Conservation (phyloP, 2,797 vertebrate species). For the Denticeps clupeoides region DNA sequence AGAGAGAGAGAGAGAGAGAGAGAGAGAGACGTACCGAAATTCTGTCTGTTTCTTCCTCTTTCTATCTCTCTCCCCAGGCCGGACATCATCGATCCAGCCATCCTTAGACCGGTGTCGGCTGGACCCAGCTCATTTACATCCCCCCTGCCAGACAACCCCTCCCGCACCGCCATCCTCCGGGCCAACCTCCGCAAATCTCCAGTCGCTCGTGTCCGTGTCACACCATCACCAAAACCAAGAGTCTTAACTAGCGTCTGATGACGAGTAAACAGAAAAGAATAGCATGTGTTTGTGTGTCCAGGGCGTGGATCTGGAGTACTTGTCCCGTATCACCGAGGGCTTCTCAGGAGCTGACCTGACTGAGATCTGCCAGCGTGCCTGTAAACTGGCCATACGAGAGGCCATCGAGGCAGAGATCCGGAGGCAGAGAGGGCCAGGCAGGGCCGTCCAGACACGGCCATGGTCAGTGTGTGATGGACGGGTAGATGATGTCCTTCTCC, state of each 20-base stretch:
- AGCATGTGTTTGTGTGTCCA: slow-evolving; percentile 15
- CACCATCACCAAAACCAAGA: neutral
- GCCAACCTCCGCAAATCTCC: slow-evolving; percentile 48
- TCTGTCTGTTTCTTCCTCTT: neutral
- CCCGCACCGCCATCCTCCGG: slow-evolving; percentile 39
- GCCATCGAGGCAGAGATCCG: slow-evolving; percentile 63
- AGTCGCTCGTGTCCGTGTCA: slow-evolving; percentile 16
- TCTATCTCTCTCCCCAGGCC: slow-evolving; percentile 26
- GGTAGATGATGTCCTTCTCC: no score
- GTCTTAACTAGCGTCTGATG: no score
- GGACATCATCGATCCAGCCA: slow-evolving; percentile 48
- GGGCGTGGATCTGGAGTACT: slow-evolving; percentile 58
- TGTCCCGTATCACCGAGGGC: slow-evolving; percentile 60
- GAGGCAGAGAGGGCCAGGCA: slow-evolving; percentile 58
- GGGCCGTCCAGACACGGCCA: slow-evolving; percentile 43
- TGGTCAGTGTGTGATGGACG: slow-evolving; percentile 42
- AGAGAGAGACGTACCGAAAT: no score
- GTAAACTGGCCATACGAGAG: slow-evolving; percentile 64
- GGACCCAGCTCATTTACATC: slow-evolving; percentile 48
- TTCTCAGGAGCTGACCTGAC: slow-evolving; percentile 67
- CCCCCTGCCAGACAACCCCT: slow-evolving; percentile 40
- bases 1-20: no score
- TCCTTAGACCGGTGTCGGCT: slow-evolving; percentile 49
- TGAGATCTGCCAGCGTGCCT: slow-evolving; percentile 65
- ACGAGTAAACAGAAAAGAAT: no score